These are phyloP conservation scores for Gallinago stenura DNA, from an alignment of 2,797 vertebrate genomes.

Conservation along the genomic window DNA sequence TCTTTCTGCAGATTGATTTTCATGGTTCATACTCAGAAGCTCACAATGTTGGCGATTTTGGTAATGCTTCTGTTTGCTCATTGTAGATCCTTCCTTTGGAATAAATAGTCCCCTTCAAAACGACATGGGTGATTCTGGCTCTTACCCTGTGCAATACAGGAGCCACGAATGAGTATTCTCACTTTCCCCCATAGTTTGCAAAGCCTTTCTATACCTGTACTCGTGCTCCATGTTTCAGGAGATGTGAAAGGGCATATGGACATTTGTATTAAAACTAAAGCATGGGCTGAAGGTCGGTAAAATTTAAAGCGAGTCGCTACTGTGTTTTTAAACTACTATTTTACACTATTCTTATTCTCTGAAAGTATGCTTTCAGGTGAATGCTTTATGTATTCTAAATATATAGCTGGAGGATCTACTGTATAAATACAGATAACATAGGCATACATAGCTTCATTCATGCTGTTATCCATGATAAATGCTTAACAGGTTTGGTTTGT, in stretches of 20 bases:
- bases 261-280: neutral
- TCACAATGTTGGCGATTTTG: conserved; percentile 80
- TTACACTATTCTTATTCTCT: neutral
- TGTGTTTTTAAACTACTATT: neutral
- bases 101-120: neutral
- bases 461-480: neutral
- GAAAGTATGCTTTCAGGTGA: neutral
- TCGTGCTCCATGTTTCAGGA: neutral
- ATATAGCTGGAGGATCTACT: neutral
- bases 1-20: conserved; percentile 80
- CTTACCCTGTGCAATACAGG: neutral
- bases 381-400: neutral
- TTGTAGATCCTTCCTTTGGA: neutral
- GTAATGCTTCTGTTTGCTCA: conserved; percentile 67
- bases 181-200: neutral
- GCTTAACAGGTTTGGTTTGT: neutral
- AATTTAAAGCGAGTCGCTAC: neutral
- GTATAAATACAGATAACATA: neutral
- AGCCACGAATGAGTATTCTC: neutral
- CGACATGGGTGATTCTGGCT: neutral
- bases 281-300: neutral
- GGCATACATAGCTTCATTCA: neutral
- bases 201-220: neutral
- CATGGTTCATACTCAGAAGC: conserved; percentile 78
- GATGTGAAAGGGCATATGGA: neutral